Percentiles rank a stretch among this genome's conserved stretches.
phyloP scores from a whole-genome alignment of 37 sponge, comb jelly and placozoan genomes.

The Cliona cf. orientalis region DNA sequence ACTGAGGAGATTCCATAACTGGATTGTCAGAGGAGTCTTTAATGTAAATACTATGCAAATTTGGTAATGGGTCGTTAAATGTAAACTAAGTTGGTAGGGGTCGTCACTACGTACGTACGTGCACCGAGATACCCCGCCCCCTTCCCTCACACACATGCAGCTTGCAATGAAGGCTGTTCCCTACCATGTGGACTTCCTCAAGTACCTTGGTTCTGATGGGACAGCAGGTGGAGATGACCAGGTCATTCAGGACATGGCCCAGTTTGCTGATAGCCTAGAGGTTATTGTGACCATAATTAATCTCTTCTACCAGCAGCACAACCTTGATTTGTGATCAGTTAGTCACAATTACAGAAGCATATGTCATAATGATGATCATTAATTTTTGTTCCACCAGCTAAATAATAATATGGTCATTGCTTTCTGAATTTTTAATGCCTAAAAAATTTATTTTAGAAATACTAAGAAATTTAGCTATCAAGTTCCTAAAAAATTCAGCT shows the following conservation, averaged over 20 bases:
- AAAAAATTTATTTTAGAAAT: no score
- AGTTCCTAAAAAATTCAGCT: no score
- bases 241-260: constrained; percentile 64
- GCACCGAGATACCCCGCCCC: background rate
- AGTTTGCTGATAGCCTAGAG: constrained; percentile 38
- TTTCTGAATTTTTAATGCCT: background rate
- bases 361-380: background rate
- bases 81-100: background rate
- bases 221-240: constrained; percentile 41
- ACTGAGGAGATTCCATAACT: constrained; percentile 69
- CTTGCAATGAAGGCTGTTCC: constrained; percentile 78
- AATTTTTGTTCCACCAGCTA: background rate
- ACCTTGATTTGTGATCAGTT: constrained; percentile 38
- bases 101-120: background rate
- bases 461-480: no score
- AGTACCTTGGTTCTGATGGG: constrained; percentile 45
- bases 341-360: background rate
- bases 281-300: constrained; percentile 31
- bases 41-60: no score
- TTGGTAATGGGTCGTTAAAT: background rate
- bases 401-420: no score
- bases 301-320: constrained; percentile 50
- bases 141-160: constrained; percentile 27
- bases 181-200: constrained; percentile 64
- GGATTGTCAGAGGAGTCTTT: constrained; percentile 88